Evolutionary conservation across 2,113 vertebrate species (phyloP).

Genomic region (Numenius arquata): DNA sequence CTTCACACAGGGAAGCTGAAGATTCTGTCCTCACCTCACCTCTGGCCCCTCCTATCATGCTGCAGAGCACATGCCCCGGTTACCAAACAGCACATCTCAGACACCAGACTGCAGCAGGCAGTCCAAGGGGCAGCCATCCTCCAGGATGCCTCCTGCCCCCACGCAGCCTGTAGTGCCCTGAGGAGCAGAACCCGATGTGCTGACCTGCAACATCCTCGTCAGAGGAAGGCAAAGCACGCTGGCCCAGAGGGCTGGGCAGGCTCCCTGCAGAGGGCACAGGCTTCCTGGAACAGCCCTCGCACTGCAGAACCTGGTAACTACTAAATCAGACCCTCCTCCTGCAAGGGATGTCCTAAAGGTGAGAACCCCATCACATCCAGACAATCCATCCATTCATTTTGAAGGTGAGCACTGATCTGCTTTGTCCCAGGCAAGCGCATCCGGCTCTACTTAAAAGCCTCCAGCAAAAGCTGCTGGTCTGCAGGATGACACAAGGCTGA

Average conservation of each 20-base stretch:
- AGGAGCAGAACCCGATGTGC: neutral
- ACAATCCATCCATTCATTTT: neutral
- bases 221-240: neutral
- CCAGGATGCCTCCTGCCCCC: neutral
- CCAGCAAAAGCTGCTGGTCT: neutral
- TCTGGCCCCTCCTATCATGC: neutral
- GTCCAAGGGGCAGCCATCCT: neutral
- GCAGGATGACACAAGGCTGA: rapidly evolving
- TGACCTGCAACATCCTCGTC: neutral
- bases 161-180: rapidly evolving
- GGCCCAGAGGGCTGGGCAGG: no score
- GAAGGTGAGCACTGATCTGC: neutral
- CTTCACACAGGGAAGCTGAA: neutral
- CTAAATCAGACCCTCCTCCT: neutral
- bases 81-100: neutral
- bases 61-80: neutral
- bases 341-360: neutral
- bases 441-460: neutral
- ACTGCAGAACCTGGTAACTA: neutral
- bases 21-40: neutral
- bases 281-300: neutral
- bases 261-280: no score
- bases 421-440: neutral
- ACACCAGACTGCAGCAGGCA: neutral
- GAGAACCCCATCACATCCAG: neutral